Evolutionary conservation across 2,113 vertebrate genomes (phyloP), one percentile per base, ranked within the genome.

Genomic region (Amphiprion ocellaris): DNA sequence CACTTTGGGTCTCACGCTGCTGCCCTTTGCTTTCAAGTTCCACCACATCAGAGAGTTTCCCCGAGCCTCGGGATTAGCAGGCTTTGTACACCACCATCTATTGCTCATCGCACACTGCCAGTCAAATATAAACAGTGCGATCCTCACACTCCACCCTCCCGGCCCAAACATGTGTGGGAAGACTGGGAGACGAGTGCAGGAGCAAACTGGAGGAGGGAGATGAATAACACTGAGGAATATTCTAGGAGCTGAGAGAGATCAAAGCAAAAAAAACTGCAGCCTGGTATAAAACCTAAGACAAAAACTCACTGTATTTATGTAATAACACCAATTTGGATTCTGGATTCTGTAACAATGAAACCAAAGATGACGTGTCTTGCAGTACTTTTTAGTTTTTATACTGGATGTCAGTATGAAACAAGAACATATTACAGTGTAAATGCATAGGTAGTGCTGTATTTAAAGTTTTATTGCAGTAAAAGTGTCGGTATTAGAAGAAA

Each of bases 1-100:
- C 92, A 90, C 89, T 71, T 68, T 82, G 83, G 91, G 90, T 88
- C 84, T 54, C 37, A 23, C 58, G 82, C 80, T 60, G 79, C 85
- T 93, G 90, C 87, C 91, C 92, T 91, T 56, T 79, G 73, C 91
- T 94, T 94, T 94, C 92, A 94, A 90, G 90, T 93, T 14, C 82
- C 77, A 47, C 86, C 88, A 94, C 92, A 93, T 94, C 93, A 94
- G 88, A 94, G 90, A 84, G 86, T 86, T 87, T 72, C 68, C 72
- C 78, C 75, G 75, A 90, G 70, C 82, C 77, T 81, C 14, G 65
- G 91, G 89, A 94, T 92, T 83, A 92, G 77, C 84, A 54, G 86
- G 69, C 90, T 92, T 93, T 91, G 90, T 94, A 90, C 89, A 90
- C 87, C 87, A 92, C 86, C 86, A 88, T 92, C 90, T 92, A 94